A percentile compares a stretch with the other conserved stretches of the same genome.
These are phyloP conservation scores for Tyrannus savana DNA, from an alignment of 2,113 vertebrate species.

Conservation along the genomic window DNA sequence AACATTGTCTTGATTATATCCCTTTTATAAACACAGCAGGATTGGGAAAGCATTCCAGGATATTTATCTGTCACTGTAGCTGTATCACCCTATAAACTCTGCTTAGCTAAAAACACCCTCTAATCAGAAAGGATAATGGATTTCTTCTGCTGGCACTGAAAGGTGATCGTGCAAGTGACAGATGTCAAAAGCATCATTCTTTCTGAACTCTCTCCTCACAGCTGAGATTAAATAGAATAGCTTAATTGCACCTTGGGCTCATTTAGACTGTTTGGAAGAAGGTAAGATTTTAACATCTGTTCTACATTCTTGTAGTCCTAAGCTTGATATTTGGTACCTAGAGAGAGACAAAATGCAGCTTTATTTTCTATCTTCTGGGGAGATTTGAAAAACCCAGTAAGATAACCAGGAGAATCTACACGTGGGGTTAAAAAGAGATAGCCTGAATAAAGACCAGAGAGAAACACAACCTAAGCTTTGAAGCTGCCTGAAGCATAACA, in stretches of 20 bases:
- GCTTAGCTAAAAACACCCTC: slow-evolving; percentile 28
- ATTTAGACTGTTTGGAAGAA: background rate
- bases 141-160: slow-evolving; percentile 13
- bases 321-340: background rate
- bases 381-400: background rate
- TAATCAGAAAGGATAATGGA: slow-evolving; percentile 33
- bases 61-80: slow-evolving; percentile 9
- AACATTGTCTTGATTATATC: background rate
- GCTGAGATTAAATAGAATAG: slow-evolving; percentile 8
- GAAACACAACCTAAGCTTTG: background rate
- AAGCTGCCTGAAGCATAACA: background rate
- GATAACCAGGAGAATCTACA: slow-evolving; percentile 3
- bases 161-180: slow-evolving; percentile 31
- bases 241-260: slow-evolving; percentile 6
- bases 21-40: slow-evolving; percentile 23
- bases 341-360: slow-evolving; percentile 11
- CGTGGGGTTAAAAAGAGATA: background rate
- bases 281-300: background rate
- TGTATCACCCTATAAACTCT: slow-evolving; percentile 21
- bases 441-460: background rate
- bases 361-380: slow-evolving; percentile 1
- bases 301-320: slow-evolving; percentile 30
- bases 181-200: slow-evolving; percentile 32
- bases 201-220: background rate
- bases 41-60: slow-evolving; percentile 2